Evolutionary conservation across 64 coral and sea anemone species (phyloP).

Genomic region (Actinia tenebrosa): DNA sequence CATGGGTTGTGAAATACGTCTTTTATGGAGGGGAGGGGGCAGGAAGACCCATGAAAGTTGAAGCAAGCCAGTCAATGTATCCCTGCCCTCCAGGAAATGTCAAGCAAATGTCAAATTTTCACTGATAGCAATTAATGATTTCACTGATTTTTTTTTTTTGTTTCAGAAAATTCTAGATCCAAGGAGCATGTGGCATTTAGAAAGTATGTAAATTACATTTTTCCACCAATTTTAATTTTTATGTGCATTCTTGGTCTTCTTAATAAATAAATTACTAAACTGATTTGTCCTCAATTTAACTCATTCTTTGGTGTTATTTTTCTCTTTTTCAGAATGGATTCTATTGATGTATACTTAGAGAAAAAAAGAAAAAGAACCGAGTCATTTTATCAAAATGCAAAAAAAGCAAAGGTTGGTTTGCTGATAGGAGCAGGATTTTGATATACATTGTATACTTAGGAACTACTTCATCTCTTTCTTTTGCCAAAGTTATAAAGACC

Average conservation of each 20-base stretch:
- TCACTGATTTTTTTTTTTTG: background rate
- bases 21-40: no score
- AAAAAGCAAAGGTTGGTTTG: constrained; percentile 69
- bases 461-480: no score
- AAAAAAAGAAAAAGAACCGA: constrained; percentile 81
- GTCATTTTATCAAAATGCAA: constrained; percentile 52
- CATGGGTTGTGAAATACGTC: no score
- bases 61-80: no score
- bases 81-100: no score
- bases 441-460: background rate
- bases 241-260: no score
- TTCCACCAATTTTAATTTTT: background rate
- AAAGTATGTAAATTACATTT: background rate
- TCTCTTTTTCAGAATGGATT: constrained; percentile 60
- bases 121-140: background rate
- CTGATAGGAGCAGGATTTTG: background rate
- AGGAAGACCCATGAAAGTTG: no score
- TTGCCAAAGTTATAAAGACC: no score
- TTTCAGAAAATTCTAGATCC: background rate
- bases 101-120: no score
- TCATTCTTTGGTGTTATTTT: background rate
- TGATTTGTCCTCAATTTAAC: no score
- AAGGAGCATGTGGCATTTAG: constrained; percentile 5
- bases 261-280: no score
- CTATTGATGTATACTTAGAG: constrained; percentile 87